phyloP scores from a whole-genome alignment of 2,113 vertebrate genomes.

The Ptychochromis oligacanthus region DNA sequence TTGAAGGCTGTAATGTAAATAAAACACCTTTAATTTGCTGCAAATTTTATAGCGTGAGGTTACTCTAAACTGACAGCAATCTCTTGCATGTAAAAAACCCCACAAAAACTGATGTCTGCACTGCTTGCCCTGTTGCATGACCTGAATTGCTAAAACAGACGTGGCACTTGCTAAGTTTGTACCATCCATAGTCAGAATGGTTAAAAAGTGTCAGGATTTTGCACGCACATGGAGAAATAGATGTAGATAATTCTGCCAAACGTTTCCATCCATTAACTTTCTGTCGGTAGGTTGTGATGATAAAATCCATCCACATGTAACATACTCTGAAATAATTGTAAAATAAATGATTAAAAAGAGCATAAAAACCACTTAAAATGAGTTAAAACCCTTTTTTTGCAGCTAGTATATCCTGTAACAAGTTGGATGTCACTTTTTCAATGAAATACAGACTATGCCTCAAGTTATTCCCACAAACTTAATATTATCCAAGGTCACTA shows the following conservation, averaged over 20 bases:
- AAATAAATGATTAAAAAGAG: neutral
- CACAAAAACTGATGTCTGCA: too few relatives aligned
- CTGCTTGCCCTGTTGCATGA: neutral
- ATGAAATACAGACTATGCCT: too few relatives aligned
- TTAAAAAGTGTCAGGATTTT: too few relatives aligned
- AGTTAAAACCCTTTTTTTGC: too few relatives aligned
- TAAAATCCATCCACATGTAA: neutral
- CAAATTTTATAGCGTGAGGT: neutral
- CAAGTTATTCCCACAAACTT: too few relatives aligned
- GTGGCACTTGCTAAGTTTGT: neutral
- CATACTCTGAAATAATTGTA: neutral
- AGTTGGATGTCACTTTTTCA: neutral
- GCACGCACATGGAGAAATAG: too few relatives aligned
- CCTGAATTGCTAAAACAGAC: neutral
- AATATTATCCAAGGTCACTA: neutral
- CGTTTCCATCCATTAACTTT: neutral
- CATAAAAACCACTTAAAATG: too few relatives aligned
- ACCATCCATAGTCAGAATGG: neutral
- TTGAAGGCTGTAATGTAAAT: neutral
- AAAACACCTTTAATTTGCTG: neutral
- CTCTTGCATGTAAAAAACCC: neutral
- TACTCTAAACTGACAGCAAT: neutral
- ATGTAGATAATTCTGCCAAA: neutral
- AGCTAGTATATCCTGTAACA: accelerated
- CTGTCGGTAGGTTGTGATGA: accelerated